Percentiles rank a stretch among this genome's conserved stretches.
These are phyloP conservation scores for Callaeas wilsoni DNA, from an alignment of 2,113 vertebrate species.

Conservation along the genomic window DNA sequence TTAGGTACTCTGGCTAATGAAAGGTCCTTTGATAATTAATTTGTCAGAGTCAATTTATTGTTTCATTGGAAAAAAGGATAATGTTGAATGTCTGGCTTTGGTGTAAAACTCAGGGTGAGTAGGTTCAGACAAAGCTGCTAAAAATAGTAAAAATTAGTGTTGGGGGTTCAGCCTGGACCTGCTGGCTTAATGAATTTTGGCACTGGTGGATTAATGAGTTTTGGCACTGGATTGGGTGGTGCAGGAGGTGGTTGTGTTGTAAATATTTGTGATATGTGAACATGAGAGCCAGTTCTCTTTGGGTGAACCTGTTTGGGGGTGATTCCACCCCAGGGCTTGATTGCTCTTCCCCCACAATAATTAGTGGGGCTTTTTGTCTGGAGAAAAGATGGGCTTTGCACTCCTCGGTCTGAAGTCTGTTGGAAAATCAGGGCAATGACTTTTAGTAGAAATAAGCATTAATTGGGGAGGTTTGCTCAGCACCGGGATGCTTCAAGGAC, in stretches of 20 bases:
- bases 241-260: neutral
- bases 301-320: neutral
- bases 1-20: neutral
- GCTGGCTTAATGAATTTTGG: neutral
- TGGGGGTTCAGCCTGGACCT: neutral
- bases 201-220: neutral
- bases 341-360: accelerated
- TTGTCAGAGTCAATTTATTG: neutral
- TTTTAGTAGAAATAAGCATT: accelerated
- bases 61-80: neutral
- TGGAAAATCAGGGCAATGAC: neutral
- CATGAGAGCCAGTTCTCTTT: accelerated
- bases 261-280: accelerated
- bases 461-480: neutral
- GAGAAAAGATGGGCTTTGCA: neutral
- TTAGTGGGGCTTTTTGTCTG: accelerated
- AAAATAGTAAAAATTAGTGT: neutral
- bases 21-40: neutral
- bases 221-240: neutral
- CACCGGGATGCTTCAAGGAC: neutral
- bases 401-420: neutral
- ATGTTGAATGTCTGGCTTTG: neutral
- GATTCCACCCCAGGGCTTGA: neutral
- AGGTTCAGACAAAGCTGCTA: neutral
- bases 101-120: neutral